phyloP scores from a whole-genome alignment of 2,888 invertebrate genomes.

The Himalopsyche japonica region DNA sequence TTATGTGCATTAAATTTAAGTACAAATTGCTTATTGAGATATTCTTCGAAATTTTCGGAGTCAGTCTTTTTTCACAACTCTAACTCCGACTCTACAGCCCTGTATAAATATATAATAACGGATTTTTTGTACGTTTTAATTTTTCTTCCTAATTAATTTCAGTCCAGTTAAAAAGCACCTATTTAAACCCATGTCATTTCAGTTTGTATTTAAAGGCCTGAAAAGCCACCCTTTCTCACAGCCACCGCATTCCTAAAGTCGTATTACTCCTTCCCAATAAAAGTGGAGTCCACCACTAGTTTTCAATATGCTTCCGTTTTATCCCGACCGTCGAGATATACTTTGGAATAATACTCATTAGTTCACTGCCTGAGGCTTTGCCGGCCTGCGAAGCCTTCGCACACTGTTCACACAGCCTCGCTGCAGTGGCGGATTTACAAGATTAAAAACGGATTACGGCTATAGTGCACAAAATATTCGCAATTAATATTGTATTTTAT shows the following conservation, averaged over 20 bases:
- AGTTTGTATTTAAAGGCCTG: background rate
- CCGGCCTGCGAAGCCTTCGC: background rate
- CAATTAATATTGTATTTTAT: too few species aligned
- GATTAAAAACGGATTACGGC: background rate
- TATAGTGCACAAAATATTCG: too few species aligned
- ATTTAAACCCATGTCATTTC: background rate
- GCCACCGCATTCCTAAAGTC: background rate
- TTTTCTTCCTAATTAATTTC: background rate
- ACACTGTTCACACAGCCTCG: constrained; percentile 16
- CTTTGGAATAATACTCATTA: constrained; percentile 36
- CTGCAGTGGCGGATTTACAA: background rate
- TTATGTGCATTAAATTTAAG: too few species aligned
- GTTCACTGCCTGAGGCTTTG: constrained; percentile 22
- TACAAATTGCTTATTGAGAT: too few species aligned
- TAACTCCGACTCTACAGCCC: too few species aligned
- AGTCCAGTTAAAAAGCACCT: background rate
- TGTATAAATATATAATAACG: too few species aligned
- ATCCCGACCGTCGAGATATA: constrained; percentile 25
- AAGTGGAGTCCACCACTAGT: background rate
- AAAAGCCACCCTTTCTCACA: background rate
- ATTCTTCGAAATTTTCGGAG: too few species aligned
- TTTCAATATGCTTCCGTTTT: constrained; percentile 28
- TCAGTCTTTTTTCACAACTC: too few species aligned
- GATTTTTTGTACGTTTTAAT: background rate
- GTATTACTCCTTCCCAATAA: background rate